Percentiles rank a stretch among this genome's conserved stretches.
These are phyloP conservation scores for Dendronephthya gigantea DNA, from an alignment of 64 coral and sea anemone species.

Conservation along the genomic window DNA sequence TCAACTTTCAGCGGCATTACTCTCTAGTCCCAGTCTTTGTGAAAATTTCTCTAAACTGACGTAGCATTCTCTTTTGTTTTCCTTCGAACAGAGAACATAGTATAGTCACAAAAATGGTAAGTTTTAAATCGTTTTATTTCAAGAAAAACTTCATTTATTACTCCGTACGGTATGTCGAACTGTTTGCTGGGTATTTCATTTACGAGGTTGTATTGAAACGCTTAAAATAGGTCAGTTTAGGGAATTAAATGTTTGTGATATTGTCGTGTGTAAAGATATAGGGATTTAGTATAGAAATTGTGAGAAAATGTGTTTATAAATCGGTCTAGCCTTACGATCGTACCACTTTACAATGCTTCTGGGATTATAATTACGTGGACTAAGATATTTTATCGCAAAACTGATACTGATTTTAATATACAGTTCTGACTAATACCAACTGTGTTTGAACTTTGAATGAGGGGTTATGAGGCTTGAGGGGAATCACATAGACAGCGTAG, in stretches of 20 bases:
- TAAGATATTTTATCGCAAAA: too few species aligned
- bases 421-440: too few species aligned
- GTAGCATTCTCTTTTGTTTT: not conserved
- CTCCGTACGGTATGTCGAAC: not conserved
- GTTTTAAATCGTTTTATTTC: not conserved
- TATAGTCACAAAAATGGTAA: not conserved
- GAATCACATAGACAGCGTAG: not conserved
- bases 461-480: too few species aligned
- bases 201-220: not conserved
- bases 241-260: not conserved
- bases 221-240: not conserved
- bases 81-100: not conserved
- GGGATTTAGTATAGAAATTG: too few species aligned
- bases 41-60: conserved; percentile 8
- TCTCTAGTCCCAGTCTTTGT: not conserved
- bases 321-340: too few species aligned
- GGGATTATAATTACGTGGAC: too few species aligned
- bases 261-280: too few species aligned
- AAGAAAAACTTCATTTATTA: not conserved
- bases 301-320: too few species aligned
- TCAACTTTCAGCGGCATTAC: too few species aligned
- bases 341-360: not conserved
- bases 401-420: too few species aligned
- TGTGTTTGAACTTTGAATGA: too few species aligned
- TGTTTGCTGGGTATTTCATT: not conserved